Conservation (phyloP, 2,113 vertebrate genomes). For the Amphiprion ocellaris region DNA sequence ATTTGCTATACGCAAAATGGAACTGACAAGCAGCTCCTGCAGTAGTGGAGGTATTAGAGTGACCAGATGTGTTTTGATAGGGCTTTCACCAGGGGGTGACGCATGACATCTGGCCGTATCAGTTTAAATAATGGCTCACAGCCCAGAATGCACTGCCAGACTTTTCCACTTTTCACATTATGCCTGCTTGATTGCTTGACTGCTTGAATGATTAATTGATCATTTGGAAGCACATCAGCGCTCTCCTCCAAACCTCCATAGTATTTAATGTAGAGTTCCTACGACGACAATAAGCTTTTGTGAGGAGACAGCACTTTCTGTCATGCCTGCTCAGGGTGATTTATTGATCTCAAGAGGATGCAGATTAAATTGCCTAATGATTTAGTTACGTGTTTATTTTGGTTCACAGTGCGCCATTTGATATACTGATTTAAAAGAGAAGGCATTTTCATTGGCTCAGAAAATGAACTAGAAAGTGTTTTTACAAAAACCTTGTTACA, state of each 20-base stretch:
- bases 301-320: slow-evolving; percentile 23
- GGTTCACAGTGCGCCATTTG: slow-evolving; percentile 41
- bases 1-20: slow-evolving; percentile 38
- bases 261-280: slow-evolving; percentile 13
- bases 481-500: slow-evolving; percentile 41
- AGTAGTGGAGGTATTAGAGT: slow-evolving; percentile 24
- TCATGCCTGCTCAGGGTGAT: slow-evolving; percentile 40
- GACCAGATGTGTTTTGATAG: slow-evolving; percentile 73
- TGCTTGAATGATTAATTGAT: slow-evolving; percentile 64
- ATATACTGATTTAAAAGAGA: slow-evolving; percentile 38
- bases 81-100: slow-evolving; percentile 55
- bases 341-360: slow-evolving; percentile 51
- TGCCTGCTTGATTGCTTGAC: slow-evolving; percentile 44
- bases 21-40: slow-evolving; percentile 47
- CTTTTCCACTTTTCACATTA: slow-evolving; percentile 55
- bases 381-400: slow-evolving; percentile 63
- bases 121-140: slow-evolving; percentile 55
- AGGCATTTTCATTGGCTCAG: slow-evolving; percentile 67
- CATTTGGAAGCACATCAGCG: slow-evolving; percentile 35
- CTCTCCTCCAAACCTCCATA: slow-evolving; percentile 7
- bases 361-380: slow-evolving; percentile 63
- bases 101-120: slow-evolving; percentile 57
- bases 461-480: slow-evolving; percentile 52
- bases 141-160: slow-evolving; percentile 42
- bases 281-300: slow-evolving; percentile 9